phyloP scores from a whole-genome alignment of 2,797 vertebrate species.

The Hoplostethus atlanticus region DNA sequence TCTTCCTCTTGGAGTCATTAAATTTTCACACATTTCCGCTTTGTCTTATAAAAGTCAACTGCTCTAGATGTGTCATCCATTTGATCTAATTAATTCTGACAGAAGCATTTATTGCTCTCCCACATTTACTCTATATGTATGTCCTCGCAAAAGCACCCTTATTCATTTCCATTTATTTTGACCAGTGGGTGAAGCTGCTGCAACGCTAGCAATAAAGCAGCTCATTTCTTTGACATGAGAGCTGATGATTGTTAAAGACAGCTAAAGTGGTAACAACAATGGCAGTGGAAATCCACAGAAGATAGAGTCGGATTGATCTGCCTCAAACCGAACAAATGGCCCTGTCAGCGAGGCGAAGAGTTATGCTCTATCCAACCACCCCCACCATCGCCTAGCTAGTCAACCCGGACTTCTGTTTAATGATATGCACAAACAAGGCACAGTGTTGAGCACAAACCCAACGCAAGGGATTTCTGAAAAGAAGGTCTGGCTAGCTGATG shows the following conservation, averaged over 20 bases:
- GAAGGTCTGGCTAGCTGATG: constrained; percentile 12
- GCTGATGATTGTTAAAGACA: constrained; percentile 77
- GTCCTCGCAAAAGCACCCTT: constrained; percentile 58
- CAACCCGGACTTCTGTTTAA: constrained; percentile 50
- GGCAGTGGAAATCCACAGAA: constrained; percentile 66
- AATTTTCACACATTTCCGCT: constrained; percentile 66
- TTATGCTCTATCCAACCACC: constrained; percentile 52
- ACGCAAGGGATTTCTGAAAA: constrained; percentile 32
- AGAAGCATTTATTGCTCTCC: constrained; percentile 66
- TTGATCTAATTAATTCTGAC: constrained; percentile 73
- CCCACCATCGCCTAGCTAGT: constrained; percentile 37
- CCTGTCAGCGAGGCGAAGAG: constrained; percentile 62
- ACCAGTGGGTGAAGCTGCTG: constrained; percentile 42
- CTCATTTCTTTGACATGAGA: constrained; percentile 78
- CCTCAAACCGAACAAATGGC: constrained; percentile 67
- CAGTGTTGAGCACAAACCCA: constrained; percentile 16
- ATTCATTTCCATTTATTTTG: constrained; percentile 69
- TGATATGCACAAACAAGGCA: constrained; percentile 34
- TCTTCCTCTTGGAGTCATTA: constrained; percentile 77
- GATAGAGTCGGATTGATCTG: constrained; percentile 75
- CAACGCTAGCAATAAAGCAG: constrained; percentile 62
- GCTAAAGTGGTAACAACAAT: constrained; percentile 72
- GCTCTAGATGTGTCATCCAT: constrained; percentile 69
- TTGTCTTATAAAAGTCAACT: constrained; percentile 67
- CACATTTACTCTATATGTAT: constrained; percentile 50